Evolutionary conservation across 2,797 vertebrate species (phyloP).

Genomic region (Erithacus rubecula): DNA sequence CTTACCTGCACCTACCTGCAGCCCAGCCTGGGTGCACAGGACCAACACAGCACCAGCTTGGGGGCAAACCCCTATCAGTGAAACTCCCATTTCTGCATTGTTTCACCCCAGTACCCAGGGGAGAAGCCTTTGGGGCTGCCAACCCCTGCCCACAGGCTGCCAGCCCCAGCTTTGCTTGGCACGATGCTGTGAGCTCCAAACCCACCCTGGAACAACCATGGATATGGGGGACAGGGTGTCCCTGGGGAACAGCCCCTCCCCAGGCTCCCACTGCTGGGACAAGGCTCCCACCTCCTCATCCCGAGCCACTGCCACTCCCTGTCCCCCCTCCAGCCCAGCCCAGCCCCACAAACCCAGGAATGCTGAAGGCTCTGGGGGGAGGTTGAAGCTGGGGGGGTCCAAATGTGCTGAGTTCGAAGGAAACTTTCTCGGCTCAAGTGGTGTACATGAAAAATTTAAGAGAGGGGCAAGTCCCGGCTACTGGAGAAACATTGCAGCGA

Average conservation of each 20-base stretch:
- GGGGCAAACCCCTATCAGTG: fast-evolving
- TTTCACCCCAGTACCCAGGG: neutral
- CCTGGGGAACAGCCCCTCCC: neutral
- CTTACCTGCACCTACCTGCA: neutral
- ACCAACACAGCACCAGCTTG: fast-evolving
- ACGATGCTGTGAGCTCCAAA: fast-evolving
- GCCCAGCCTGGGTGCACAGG: neutral
- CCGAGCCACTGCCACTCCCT: fast-evolving
- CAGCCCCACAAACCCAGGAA: neutral
- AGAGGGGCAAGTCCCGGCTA: conserved; percentile 51
- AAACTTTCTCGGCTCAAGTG: conserved; percentile 48
- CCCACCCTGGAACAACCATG: fast-evolving
- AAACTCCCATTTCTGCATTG: neutral
- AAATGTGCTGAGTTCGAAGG: conserved; percentile 37
- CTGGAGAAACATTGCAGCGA: conserved; percentile 26
- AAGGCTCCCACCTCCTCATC: neutral
- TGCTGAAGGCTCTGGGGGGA: neutral
- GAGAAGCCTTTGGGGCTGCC: neutral
- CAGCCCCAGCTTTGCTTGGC: neutral
- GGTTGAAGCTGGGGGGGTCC: neutral
- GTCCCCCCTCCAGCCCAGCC: neutral
- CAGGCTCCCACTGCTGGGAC: neutral
- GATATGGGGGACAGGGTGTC: fast-evolving
- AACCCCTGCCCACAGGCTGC: neutral
- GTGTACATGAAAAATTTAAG: conserved; percentile 44